Evolutionary conservation across 1,140 invertebrate genomes (phyloP), one percentile per base, ranked within the genome.

Genomic region (Heliothis subflexa): DNA sequence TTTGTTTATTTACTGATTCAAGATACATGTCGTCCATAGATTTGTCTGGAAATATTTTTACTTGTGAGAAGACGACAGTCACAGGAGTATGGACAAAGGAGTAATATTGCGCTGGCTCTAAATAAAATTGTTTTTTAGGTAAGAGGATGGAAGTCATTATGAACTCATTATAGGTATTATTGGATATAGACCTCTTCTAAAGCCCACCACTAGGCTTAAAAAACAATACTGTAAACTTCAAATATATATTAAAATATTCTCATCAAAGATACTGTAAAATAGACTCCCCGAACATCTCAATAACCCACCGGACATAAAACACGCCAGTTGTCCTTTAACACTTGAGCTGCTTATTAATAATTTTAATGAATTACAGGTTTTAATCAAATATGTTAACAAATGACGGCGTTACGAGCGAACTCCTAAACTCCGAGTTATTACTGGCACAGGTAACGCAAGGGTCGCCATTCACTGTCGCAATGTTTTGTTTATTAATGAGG

Each of bases 401-500:
- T 80, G 33, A 81, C 62, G 75, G 71, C 21, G 82, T 76, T 78
- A 81, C 54, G 57, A 76, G 75, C 71, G 64, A 40, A 61, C 64
- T 68, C 62, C 40, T 66, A 66, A 66, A 18, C 62, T 47, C 18
- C 4, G 72, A 82, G 71, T 78, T 80, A 80, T 80, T 77, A 81
- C 70, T 2, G 47, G 70, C 49, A 73, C 76, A 74, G 14, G 50
- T 80, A 76, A 79, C 70, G 21, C 59, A 45, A 50, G 59, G 75
- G 74, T 68, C 77, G 70, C 64, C 52, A 77, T 79, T 81, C 61
- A 55, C 68, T 75, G 79, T 79, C 62, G 71, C 78, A 72, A 74
- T 61, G 50, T 73, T 81, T 86, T 87, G 83, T 86, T 85, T 86
- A 86, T 87, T 86, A 86, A 87, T 87, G 85, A 86, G 74, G 61